Base-by-base conservation (phyloP, 2,888 invertebrate species). In the Orthosia cruda region DNA sequence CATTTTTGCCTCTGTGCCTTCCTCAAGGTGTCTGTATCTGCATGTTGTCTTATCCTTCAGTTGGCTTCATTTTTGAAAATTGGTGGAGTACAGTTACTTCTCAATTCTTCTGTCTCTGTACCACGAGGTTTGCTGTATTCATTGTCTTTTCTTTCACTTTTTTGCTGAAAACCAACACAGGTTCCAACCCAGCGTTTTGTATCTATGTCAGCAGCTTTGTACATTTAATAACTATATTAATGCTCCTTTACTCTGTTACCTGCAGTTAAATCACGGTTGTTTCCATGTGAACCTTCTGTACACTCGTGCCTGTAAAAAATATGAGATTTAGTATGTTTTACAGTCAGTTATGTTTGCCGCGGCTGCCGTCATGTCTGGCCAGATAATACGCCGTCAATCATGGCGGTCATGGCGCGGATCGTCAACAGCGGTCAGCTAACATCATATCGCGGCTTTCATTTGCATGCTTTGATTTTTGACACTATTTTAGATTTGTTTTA, bases 351-450 rank as follows among this genome's bases (percentile, higher is more conserved):
- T 45, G 32, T 54, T 4, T 26, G n/a, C 9, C 7, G 74, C 57
- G 50, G 58, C 52, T 58, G 63, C 61, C 55, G 65, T 58, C 62
- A 63, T 20, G 32, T 52, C 61, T 58, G 70, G 50, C 58, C 32
- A 71, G 75, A 81, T 81, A 81, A 69, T 81, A 65, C 32, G 55
- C 76, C 64, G 81, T 84, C 85, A 84, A 81, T 82, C 85, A 81
- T 32, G 32, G 69, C 63, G 32, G 76, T 82, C 85, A 81, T 32
- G 32, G 69, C 59, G 45, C n/a, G 26, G 65, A 76, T 77, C 71
- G 65, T 57, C 71, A 55, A 20, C 49, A 13, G 55, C 18, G 65
- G 54, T 62, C 67, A 57, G 65, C 50, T 62, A 57, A 70, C 40
- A 54, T 50, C 62, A 68, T 68, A 18, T 20, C 18, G 12, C n/a